These are phyloP conservation scores for Heterodera schachtii DNA, from an alignment of 1,140 invertebrate species.

Conservation along the genomic window DNA sequence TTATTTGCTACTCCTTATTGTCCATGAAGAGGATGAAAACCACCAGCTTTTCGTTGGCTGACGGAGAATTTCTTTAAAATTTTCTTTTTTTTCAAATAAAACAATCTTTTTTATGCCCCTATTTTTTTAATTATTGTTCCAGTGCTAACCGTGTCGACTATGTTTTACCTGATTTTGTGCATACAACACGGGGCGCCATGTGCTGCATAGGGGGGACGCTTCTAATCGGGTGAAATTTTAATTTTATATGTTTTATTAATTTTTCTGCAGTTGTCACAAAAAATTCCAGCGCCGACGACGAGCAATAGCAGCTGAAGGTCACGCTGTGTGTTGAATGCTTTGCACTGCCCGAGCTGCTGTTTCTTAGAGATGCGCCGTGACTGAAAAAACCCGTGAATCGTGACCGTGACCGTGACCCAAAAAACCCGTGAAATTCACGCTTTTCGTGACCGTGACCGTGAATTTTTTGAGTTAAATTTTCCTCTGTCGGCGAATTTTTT, in stretches of 20 bases:
- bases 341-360: constrained; percentile 88
- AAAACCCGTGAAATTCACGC: too few relatives aligned
- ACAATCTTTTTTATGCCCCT: neutral
- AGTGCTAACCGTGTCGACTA: neutral
- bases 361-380: too few relatives aligned
- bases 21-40: neutral
- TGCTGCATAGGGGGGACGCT: neutral
- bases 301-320: constrained; percentile 34
- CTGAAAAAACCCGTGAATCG: too few relatives aligned
- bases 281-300: neutral
- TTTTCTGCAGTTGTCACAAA: too few relatives aligned
- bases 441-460: too few relatives aligned
- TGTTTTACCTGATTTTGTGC: neutral
- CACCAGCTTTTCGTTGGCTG: neutral
- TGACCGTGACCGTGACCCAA: too few relatives aligned
- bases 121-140: too few relatives aligned
- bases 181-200: neutral
- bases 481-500: too few relatives aligned
- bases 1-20: constrained; percentile 3
- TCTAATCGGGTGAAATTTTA: neutral
- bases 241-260: too few relatives aligned
- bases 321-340: constrained; percentile 81
- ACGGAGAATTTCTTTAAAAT: neutral
- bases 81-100: neutral
- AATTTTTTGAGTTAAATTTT: too few relatives aligned